Base-by-base conservation (phyloP, 1,140 invertebrate species). In the Drosophila grimshawi region DNA sequence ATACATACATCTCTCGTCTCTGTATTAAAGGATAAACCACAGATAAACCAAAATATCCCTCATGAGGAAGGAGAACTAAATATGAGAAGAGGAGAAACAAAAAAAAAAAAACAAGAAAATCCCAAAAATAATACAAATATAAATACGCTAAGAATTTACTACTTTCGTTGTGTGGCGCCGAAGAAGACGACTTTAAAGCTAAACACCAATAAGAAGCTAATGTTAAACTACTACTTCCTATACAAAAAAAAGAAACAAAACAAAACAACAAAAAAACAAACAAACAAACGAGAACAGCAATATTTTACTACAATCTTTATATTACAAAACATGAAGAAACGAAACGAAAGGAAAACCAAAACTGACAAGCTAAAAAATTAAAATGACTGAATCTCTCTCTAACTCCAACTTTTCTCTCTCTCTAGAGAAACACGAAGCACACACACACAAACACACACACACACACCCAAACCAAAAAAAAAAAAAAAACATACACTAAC, bases 141-240 rank as follows among this genome's bases (percentile, higher is more conserved):
- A 59, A 60, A 71, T 63, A 77, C 69, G 61, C 76, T 75, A 66
- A 77, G 57, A 65, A 85, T 76, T 62, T 67, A 80, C 81, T 85
- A 86, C 55, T 86, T 86, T 86, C 82, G 79, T 86, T 86, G 83
- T 86, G 83, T 81, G 83, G 79, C 83, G 83, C 67, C 78, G 19
- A 19, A 19, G 61, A 78, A 78, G 68, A 78, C 82, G 74, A 85
- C 81, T 74, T 63, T 78, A 60, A 75, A 68, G 35, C 53, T 63
- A 67, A 48, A 67, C 57, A 66, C 39, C 57, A 77, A 78, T 65
- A 67, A 46, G 19, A 51, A 71, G 71, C 65, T 74, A 57, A 61
- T 59, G 56, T 35, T 69, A 48, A 69, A 74, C 37, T 68, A n/a
- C 7, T 35, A 74, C 64, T 73, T 67, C 63, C 64, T 73, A 73